Conservation (phyloP, 2,113 vertebrate genomes). For the Aramus guarauna region DNA sequence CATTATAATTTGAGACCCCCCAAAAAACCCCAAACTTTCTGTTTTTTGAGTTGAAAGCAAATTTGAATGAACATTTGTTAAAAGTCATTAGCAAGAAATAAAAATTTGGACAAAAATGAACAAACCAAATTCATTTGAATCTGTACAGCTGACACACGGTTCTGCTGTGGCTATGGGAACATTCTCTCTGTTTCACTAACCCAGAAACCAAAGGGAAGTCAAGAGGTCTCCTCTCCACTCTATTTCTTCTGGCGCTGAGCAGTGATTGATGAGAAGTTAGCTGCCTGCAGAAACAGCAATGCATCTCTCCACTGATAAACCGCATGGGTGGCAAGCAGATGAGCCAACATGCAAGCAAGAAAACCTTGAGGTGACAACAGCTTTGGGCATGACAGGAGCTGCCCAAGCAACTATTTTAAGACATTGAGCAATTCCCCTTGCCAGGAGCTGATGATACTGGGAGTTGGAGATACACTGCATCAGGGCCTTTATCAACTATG, state of each 20-base stretch:
- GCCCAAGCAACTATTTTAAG: not conserved
- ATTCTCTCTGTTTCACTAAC: not conserved
- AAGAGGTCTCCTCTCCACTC: not conserved
- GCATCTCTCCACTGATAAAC: not conserved
- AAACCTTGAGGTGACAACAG: not conserved
- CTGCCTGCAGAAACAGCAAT: not conserved
- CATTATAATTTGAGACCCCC: too few species aligned
- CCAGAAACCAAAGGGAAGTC: not conserved
- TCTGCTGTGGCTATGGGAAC: not conserved
- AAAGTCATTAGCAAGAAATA: not conserved
- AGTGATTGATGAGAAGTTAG: not conserved
- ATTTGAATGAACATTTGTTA: not conserved
- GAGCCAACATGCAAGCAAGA: not conserved
- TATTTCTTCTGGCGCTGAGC: not conserved
- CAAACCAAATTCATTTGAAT: not conserved
- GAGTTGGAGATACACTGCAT: not conserved
- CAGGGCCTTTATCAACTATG: not conserved
- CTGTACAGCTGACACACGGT: not conserved
- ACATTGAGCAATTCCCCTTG: not conserved
- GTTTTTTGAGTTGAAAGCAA: not conserved
- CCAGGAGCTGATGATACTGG: not conserved
- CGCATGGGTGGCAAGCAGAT: rapidly evolving
- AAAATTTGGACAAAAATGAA: not conserved
- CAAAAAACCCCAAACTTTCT: not conserved
- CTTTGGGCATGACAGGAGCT: not conserved